A percentile compares a stretch with the other conserved stretches of the same genome.
Evolutionary conservation across 2,888 invertebrate genomes (phyloP).

Genomic region (Alsophila aescularia): DNA sequence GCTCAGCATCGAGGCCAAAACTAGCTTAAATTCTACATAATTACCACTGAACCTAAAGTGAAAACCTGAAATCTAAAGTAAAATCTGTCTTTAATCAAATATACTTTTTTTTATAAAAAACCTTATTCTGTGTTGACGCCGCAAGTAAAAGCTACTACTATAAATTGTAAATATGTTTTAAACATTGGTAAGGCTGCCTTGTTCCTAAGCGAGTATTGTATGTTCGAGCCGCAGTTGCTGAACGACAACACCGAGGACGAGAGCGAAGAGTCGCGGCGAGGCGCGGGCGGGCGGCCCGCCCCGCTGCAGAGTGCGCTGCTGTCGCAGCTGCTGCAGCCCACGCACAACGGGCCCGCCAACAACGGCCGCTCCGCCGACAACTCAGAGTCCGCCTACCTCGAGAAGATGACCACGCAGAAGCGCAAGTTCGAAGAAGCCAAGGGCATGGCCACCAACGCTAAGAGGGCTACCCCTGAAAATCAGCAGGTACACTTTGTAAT

Average conservation of each 20-base stretch:
- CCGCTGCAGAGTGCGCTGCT: conserved; percentile 82
- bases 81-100: too few relatives aligned
- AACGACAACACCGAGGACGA: conserved; percentile 93
- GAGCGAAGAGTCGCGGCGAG: conserved; percentile 85
- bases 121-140: too few relatives aligned
- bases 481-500: conserved; percentile 64
- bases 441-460: conserved; percentile 85
- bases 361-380: conserved; percentile 62
- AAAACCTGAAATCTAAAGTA: too few relatives aligned
- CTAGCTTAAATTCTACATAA: too few relatives aligned
- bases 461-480: conserved; percentile 79
- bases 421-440: conserved; percentile 83
- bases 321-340: conserved; percentile 73
- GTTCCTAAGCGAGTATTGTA: conserved; percentile 36
- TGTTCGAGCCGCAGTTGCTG: conserved; percentile 83
- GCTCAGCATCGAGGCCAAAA: too few relatives aligned
- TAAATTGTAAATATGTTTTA: too few relatives aligned
- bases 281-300: conserved; percentile 52
- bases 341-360: conserved; percentile 67
- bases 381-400: conserved; percentile 66
- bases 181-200: too few relatives aligned
- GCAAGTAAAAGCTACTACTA: too few relatives aligned
- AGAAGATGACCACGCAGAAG: conserved; percentile 65
- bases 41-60: too few relatives aligned
- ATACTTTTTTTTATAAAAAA: too few relatives aligned